phyloP scores from a whole-genome alignment of 2,888 invertebrate species.

The Empis livida region DNA sequence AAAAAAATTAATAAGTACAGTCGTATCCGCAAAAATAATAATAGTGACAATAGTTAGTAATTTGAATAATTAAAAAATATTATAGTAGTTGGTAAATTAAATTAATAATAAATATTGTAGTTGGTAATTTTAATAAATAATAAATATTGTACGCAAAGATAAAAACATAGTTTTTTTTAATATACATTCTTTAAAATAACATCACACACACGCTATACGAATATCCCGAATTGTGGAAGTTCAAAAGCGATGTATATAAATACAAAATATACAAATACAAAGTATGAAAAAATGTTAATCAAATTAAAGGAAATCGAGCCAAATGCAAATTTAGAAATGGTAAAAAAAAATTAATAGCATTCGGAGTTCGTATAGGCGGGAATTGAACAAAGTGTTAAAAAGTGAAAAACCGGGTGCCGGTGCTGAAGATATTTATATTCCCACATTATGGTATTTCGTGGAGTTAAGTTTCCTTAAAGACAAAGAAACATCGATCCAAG shows the following conservation, averaged over 20 bases:
- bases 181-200: too few relatives aligned
- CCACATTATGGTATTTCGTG: constrained; percentile 4
- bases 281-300: neutral
- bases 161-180: too few relatives aligned
- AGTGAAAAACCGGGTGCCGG: constrained; percentile 1
- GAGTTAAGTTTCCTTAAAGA: constrained; percentile 1
- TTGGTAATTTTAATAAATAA: too few relatives aligned
- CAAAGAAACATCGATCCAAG: neutral
- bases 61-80: too few relatives aligned
- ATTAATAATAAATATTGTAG: too few relatives aligned
- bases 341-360: constrained; percentile 4
- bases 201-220: too few relatives aligned
- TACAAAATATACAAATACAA: neutral
- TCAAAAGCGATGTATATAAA: neutral
- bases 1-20: too few relatives aligned
- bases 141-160: too few relatives aligned
- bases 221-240: neutral
- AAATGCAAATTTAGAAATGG: neutral
- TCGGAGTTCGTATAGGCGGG: constrained; percentile 2
- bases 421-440: neutral
- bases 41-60: too few relatives aligned
- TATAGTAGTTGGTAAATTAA: too few relatives aligned
- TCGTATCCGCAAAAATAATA: too few relatives aligned
- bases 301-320: neutral
- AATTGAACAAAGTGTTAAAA: constrained; percentile 2